phyloP scores from a whole-genome alignment of 2,113 vertebrate genomes.

The Solea solea region DNA sequence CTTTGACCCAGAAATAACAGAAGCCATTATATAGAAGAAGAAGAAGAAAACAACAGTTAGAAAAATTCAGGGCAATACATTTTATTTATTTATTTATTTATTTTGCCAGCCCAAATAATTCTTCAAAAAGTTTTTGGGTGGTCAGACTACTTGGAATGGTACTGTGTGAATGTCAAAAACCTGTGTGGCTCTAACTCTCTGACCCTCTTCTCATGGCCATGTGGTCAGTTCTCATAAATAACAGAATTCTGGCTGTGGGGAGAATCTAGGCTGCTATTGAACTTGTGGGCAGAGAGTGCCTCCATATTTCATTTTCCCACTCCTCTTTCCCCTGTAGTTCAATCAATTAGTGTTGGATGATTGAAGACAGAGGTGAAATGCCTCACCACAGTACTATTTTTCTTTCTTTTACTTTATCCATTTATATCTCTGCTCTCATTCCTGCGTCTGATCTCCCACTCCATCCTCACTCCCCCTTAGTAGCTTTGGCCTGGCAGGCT shows the following conservation, averaged over 20 bases:
- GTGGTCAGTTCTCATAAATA: no score
- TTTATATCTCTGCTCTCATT: constrained; percentile 10
- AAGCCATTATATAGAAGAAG: no score
- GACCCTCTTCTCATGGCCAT: no score
- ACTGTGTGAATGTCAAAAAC: no score
- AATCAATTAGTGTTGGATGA: neutral
- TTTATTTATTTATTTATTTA: no score
- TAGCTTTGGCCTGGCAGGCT: constrained; percentile 21
- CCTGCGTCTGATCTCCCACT: constrained; percentile 6
- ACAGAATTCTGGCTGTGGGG: neutral
- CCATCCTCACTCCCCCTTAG: constrained; percentile 14
- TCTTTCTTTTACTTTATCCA: constrained; percentile 7
- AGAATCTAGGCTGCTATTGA: constrained; percentile 5
- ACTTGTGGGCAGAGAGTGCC: constrained; percentile 23
- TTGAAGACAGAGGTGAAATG: neutral
- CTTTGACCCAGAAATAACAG: no score
- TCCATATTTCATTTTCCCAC: neutral
- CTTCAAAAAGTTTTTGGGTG: no score
- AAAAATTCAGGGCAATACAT: no score
- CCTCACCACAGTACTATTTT: neutral
- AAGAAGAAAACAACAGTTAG: no score
- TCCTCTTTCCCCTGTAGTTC: constrained; percentile 2
- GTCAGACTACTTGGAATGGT: no score
- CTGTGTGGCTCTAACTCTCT: no score
- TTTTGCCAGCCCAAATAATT: no score